These are phyloP conservation scores for Nephrocerus scutellatus DNA, from an alignment of 2,888 invertebrate genomes.

Conservation along the genomic window DNA sequence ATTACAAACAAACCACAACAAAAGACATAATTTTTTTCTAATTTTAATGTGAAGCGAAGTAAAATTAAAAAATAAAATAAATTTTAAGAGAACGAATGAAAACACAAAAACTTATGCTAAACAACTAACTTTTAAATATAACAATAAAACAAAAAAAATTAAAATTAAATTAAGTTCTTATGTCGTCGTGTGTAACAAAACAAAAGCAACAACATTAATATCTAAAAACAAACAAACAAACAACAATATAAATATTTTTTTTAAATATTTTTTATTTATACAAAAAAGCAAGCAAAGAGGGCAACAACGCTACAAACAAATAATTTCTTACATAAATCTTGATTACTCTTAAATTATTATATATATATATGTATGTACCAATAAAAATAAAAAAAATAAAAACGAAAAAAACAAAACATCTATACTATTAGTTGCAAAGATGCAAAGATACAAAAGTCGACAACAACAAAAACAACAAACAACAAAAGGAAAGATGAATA, in stretches of 20 bases:
- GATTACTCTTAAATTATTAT: slow-evolving; percentile 34
- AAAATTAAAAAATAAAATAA: no score
- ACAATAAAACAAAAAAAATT: no score
- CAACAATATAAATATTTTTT: slow-evolving; percentile 27
- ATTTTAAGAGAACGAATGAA: no score
- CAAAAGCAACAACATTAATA: no score
- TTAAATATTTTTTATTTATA: slow-evolving; percentile 16
- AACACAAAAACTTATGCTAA: no score
- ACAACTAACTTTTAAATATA: no score
- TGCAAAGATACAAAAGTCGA: slow-evolving; percentile 8
- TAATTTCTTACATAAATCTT: slow-evolving; percentile 29
- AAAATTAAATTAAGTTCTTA: no score
- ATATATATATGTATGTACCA: slow-evolving; percentile 23
- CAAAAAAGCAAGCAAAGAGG: neutral
- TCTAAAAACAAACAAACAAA: slow-evolving; percentile 22
- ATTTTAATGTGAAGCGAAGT: no score
- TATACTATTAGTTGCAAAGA: neutral
- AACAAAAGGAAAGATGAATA: slow-evolving; percentile 9
- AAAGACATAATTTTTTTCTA: no score
- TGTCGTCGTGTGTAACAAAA: no score
- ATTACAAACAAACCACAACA: no score
- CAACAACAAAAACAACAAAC: slow-evolving; percentile 14
- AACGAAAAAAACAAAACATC: slow-evolving; percentile 1
- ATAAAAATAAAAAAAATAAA: slow-evolving; percentile 8
- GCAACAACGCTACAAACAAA: slow-evolving; percentile 11